Conservation (phyloP, 37 sponge, comb jelly and placozoan species). For the Tethya wilhelma region DNA sequence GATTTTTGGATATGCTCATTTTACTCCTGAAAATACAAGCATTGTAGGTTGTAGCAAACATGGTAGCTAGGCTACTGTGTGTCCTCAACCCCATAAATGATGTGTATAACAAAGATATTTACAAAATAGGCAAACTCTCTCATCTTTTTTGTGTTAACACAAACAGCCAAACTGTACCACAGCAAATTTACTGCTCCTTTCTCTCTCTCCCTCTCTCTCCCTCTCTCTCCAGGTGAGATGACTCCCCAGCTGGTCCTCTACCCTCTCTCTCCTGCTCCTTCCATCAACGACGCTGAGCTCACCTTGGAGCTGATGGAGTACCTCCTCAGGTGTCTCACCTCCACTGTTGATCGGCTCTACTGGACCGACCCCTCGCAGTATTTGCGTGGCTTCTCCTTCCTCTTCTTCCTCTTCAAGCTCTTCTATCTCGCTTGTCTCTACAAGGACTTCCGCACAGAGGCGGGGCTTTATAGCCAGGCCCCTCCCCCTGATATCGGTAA, state of each 20-base stretch:
- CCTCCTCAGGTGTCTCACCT: slow-evolving; percentile 42
- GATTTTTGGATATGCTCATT: too few relatives aligned
- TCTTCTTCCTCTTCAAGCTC: slow-evolving; percentile 88
- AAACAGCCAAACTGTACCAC: too few relatives aligned
- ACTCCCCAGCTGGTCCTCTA: too few relatives aligned
- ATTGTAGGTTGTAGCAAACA: too few relatives aligned
- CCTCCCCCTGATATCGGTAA: slow-evolving; percentile 56
- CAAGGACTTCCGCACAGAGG: slow-evolving; percentile 58
- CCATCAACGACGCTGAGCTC: not conserved
- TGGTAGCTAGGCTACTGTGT: too few relatives aligned
- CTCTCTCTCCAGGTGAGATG: slow-evolving; percentile 4
- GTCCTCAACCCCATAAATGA: too few relatives aligned
- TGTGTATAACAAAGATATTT: too few relatives aligned
- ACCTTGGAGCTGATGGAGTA: slow-evolving; percentile 63
- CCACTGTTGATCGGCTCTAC: slow-evolving; percentile 51
- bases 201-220: not conserved
- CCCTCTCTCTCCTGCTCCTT: too few relatives aligned
- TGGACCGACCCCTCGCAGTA: slow-evolving; percentile 70
- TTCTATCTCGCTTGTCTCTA: slow-evolving; percentile 83
- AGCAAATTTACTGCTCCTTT: not conserved
- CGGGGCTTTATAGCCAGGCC: slow-evolving; percentile 51
- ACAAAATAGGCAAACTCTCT: too few relatives aligned
- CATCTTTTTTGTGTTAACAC: too few relatives aligned
- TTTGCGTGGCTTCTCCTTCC: slow-evolving; percentile 76
- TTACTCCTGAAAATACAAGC: too few relatives aligned